Conservation (phyloP, 1,140 invertebrate species). For the Phenacoccus solenopsis region DNA sequence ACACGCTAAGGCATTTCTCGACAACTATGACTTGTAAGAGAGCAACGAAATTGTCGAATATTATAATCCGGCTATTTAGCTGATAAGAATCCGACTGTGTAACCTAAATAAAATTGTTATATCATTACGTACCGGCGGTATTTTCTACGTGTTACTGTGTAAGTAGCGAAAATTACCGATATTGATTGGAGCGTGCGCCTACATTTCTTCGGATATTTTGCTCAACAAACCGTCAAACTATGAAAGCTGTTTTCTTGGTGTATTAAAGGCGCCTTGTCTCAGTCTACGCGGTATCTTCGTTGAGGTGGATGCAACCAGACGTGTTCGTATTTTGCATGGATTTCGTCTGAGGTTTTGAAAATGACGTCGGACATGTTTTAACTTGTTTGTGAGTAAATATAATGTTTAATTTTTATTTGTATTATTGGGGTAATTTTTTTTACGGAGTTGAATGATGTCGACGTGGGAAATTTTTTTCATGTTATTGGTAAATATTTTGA, state of each 20-base stretch:
- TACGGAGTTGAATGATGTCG: no score
- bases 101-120: background rate
- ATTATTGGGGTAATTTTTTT: no score
- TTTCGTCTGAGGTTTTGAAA: background rate
- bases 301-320: background rate
- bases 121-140: background rate
- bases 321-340: background rate
- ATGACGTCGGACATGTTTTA: background rate
- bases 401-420: background rate
- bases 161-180: constrained; percentile 11
- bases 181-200: constrained; percentile 16
- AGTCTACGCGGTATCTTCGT: background rate
- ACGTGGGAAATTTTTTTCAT: no score
- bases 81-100: constrained; percentile 1
- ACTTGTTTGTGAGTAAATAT: background rate
- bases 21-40: no score
- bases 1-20: no score
- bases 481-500: no score
- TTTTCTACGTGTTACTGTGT: constrained; percentile 1
- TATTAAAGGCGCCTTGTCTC: constrained; percentile 9
- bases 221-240: constrained; percentile 4
- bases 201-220: constrained; percentile 1
- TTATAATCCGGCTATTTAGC: background rate
- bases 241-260: constrained; percentile 3
- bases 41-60: no score